These are phyloP conservation scores for Glandiceps talaboti DNA, from an alignment of 53 echinoderm and acorn worm species.

Conservation along the genomic window DNA sequence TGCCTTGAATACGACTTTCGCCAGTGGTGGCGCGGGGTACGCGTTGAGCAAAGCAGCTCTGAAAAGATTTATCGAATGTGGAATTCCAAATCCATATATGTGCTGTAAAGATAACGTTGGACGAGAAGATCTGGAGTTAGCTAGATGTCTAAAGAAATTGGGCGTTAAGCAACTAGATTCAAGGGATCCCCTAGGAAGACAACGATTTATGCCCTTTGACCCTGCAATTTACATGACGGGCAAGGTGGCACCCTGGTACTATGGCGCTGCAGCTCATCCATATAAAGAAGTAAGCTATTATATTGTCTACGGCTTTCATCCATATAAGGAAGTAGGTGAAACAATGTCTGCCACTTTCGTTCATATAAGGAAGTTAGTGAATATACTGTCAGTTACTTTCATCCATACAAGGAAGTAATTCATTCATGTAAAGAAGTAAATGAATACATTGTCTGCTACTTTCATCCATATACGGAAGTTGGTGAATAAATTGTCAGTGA, in stretches of 20 bases:
- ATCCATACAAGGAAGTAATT: no score
- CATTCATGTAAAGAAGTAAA: no score
- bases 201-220: slow-evolving; percentile 33
- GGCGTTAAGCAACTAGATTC: slow-evolving; percentile 24
- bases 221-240: background rate
- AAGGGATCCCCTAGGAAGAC: slow-evolving; percentile 29
- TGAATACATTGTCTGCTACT: no score
- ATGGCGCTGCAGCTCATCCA: background rate
- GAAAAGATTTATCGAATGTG: slow-evolving; percentile 4
- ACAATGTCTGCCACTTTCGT: no score
- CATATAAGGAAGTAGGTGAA: no score
- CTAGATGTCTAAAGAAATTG: slow-evolving; percentile 19
- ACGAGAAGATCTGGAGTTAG: slow-evolving; percentile 38
- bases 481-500: no score
- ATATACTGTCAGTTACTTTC: no score
- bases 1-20: slow-evolving; percentile 9
- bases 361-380: no score
- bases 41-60: slow-evolving; percentile 41
- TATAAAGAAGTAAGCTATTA: background rate
- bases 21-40: slow-evolving; percentile 64
- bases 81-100: background rate
- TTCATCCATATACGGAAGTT: no score
- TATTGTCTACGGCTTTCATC: no score
- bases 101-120: background rate
- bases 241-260: background rate